Evolutionary conservation across 2,113 vertebrate genomes (phyloP), one percentile per base, ranked within the genome.

Genomic region (Sylvia atricapilla): DNA sequence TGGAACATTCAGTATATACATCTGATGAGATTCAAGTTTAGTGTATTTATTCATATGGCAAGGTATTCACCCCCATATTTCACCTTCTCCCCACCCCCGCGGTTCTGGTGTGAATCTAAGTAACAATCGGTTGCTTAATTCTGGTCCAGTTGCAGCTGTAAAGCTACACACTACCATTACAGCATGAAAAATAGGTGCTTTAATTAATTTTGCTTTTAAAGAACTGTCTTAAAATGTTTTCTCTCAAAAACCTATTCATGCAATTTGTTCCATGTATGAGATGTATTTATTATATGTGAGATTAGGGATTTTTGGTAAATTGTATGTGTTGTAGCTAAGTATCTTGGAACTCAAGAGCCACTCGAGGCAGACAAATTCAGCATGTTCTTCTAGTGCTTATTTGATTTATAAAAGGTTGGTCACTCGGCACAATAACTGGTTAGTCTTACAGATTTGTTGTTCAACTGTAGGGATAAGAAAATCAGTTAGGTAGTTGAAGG

Each of bases 41-140:
- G 25, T 58, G 17, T 81, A 21, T 77, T 62, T 80, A n/a, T 47
- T 81, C 3, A 35, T 69, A 20, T 50, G 24, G 37, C 24, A 72
- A 39, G 27, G n/a, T 76, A 33, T 80, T 79, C 15, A 60, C 10
- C 7, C 23, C 35, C 13, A 9, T 25, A 39, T 50, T 50, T 14
- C 56, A 22, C n/a, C n/a, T 24, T 19, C 13, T 21, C 33, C 8
- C 33, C n/a, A 2, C 1, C 1, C 4, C 9, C 16, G 10, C 9
- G 10, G 50, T 77, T 80, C 14, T 74, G 15, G 2, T 81, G 25
- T 87, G 25, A 70, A 77, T 81, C 13, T 47, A 20, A 46, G 43
- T 50, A 58, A 39, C 70, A 37, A 66, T 27, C 10, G 81, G 0
- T 73, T 76, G 15, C 21, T 21, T 41, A n/a, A 16, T 74, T 24